Percentiles rank a stretch among this genome's conserved stretches.
Conservation (phyloP, 2,113 vertebrate genomes). For the Protomyctophum bolini region DNA sequence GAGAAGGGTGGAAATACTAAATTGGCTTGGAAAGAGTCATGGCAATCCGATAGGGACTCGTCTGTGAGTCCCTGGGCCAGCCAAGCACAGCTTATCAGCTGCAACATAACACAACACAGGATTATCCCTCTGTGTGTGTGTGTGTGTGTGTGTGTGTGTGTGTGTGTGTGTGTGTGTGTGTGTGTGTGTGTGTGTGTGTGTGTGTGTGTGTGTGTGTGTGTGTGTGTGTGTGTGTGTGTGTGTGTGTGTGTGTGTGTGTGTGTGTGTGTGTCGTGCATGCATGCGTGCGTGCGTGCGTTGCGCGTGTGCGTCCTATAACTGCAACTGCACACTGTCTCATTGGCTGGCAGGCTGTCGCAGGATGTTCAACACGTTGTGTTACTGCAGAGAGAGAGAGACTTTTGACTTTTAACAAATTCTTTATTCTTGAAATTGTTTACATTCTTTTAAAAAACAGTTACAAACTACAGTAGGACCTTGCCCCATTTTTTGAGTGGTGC, state of each 20-base stretch:
- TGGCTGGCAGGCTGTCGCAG: conserved; percentile 15
- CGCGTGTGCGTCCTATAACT: conserved; percentile 2
- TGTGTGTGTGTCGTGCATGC: neutral
- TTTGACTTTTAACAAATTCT: too few species aligned
- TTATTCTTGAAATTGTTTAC: too few species aligned
- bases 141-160: neutral
- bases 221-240: conserved; percentile 21
- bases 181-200: too few species aligned
- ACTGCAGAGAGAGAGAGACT: neutral
- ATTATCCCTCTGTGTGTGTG: conserved; percentile 22
- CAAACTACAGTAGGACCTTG: too few species aligned
- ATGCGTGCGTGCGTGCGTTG: neutral
- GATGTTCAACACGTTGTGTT: conserved; percentile 2
- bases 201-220: conserved; percentile 8
- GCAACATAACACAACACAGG: conserved; percentile 30
- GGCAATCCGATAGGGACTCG: conserved; percentile 35
- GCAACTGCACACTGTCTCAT: conserved; percentile 13
- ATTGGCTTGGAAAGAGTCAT: conserved; percentile 42
- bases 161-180: neutral
- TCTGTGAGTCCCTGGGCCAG: conserved; percentile 28
- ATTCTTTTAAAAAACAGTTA: too few species aligned
- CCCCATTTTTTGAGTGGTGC: too few species aligned
- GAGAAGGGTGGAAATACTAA: conserved; percentile 21
- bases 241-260: neutral
- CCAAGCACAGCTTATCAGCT: conserved; percentile 32